A percentile compares a stretch with the other conserved stretches of the same genome.
Evolutionary conservation across 2,797 vertebrate genomes (phyloP).

Genomic region (Graptemys geographica): DNA sequence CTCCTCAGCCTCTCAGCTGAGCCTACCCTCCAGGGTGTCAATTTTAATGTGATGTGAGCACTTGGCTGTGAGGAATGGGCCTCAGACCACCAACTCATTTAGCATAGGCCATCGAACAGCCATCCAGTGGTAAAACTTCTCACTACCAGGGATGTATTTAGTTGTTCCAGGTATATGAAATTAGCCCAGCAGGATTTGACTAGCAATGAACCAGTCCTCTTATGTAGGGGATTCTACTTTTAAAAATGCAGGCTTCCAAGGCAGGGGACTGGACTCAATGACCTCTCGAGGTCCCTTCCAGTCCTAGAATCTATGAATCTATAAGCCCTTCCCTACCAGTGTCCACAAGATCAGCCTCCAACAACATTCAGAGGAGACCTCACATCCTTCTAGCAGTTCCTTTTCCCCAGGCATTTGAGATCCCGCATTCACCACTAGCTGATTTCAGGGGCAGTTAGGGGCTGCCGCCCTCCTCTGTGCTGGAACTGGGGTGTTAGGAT

Average conservation of each 20-base stretch:
- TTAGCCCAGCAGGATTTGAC: background rate
- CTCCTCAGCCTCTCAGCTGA: background rate
- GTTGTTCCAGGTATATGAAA: background rate
- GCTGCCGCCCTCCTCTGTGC: background rate
- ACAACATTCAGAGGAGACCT: background rate
- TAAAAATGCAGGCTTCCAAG: too few relatives aligned
- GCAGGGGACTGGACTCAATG: too few relatives aligned
- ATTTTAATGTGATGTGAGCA: background rate
- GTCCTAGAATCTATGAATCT: too few relatives aligned
- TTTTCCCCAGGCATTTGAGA: background rate
- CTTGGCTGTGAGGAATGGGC: background rate
- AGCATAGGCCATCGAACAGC: background rate
- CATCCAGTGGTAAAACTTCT: background rate
- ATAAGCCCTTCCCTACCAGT: background rate
- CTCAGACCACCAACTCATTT: background rate
- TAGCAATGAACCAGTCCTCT: background rate
- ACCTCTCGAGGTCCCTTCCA: too few relatives aligned
- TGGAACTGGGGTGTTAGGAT: background rate
- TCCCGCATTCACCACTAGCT: background rate
- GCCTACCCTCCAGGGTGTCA: background rate
- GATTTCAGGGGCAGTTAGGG: background rate
- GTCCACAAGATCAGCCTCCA: background rate
- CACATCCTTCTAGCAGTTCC: background rate
- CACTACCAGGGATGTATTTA: background rate
- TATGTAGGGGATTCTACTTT: too few relatives aligned